Base-by-base conservation (phyloP, 2,888 invertebrate species). In the Ommatoiulus sabulosus region DNA sequence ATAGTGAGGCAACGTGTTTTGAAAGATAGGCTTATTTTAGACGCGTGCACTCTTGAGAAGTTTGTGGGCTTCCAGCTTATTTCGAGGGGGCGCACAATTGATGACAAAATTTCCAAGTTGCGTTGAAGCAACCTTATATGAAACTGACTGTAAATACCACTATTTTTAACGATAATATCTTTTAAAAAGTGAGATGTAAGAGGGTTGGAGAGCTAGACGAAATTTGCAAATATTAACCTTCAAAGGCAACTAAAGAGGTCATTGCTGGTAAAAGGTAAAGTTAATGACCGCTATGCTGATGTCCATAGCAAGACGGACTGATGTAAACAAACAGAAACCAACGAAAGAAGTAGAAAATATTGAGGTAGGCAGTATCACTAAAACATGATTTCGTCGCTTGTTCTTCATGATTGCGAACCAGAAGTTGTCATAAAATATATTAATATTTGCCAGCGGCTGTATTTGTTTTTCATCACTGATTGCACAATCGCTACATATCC, bases 201-300 rank as follows among this genome's bases (percentile, higher is more conserved):
- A 80, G 80, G 80, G 80, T 12, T 35, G 35, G 80, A 12, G 15
- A 80, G 35, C 80, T 80, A 80, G 80, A 80, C 80, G 80, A 80
- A 80, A 80, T 80, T 80, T 35, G 80, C 80, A 80, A 80, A 80
- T 80, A 80, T 80, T 80, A 80, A 80, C 80, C 80, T 80, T 80
- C 80, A 80, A 80, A 80, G 12, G 24, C 80, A 12, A 12, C 80
- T 80, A 80, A 80, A 80, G 80, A 80, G 80, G 80, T 80, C 80
- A 80, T 35, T 80, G 80, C 80, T 80, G 35, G 80, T 80, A 80
- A 80, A 8, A 80, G 80, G 80, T 24, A 72, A 72, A 80, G 80
- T 80, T 35, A 80, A 80, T 80, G 80, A 80, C 80, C 80, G 35
- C 80, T 3, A 12, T 15, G 52, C 52, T 12, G 15, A 52, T 80